A percentile compares a stretch with the other conserved stretches of the same genome.
phyloP scores from a whole-genome alignment of 2,888 invertebrate species.

The Drosophila colorata region DNA sequence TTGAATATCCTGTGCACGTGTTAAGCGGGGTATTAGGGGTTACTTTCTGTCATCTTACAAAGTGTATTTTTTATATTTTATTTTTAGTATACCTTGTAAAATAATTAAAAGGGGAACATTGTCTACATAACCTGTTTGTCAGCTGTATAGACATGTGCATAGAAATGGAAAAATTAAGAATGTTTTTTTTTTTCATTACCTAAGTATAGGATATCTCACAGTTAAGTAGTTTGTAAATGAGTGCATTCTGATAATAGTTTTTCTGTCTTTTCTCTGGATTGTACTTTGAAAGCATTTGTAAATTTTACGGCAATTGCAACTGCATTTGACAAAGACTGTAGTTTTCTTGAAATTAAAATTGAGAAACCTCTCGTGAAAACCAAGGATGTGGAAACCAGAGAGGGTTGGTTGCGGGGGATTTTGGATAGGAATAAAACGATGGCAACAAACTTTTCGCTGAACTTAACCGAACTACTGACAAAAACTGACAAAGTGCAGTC shows the following conservation, averaged over 20 bases:
- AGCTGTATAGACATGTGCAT: too few species aligned
- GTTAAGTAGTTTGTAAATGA: not conserved
- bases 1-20: not conserved
- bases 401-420: not conserved
- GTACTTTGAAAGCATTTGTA: conserved; percentile 58
- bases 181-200: too few species aligned
- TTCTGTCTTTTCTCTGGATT: conserved; percentile 37
- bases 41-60: too few species aligned
- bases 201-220: conserved; percentile 11
- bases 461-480: conserved; percentile 64
- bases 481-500: conserved; percentile 74
- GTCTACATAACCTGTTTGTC: too few species aligned
- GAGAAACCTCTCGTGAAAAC: conserved; percentile 34
- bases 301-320: conserved; percentile 52
- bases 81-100: not conserved
- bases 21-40: not conserved
- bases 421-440: conserved; percentile 1
- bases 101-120: not conserved
- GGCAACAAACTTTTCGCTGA: conserved; percentile 53
- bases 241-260: conserved; percentile 11
- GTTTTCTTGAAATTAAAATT: conserved; percentile 59
- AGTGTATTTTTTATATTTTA: not conserved
- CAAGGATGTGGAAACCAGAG: conserved; percentile 15
- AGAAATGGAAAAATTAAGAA: too few species aligned
- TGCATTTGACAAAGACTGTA: conserved; percentile 70